Evolutionary conservation across 2,797 vertebrate species (phyloP), one percentile per base, ranked within the genome.

Genomic region (Falco biarmicus): DNA sequence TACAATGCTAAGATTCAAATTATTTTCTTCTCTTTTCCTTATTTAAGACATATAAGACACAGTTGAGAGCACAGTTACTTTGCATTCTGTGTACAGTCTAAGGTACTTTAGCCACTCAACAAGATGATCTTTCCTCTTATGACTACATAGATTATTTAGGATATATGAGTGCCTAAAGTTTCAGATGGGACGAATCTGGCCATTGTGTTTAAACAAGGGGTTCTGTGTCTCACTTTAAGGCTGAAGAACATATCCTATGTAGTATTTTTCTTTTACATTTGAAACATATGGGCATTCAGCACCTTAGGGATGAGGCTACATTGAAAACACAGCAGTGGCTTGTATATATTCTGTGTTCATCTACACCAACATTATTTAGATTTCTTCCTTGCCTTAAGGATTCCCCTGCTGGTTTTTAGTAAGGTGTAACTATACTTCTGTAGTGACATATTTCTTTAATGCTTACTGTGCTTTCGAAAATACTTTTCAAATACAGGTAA

Each of bases 321-420:
- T 90, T 31, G 39, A 50, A 86, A 95, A 77, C n/a, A 39, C 26
- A 66, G 18, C 26, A 50, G 31, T 32, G 5, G 7, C 18, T 82
- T 25, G 50, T n/a, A 45, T 28, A 18, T 22, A 57, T 22, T 53
- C 60, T 39, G 6, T 28, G 28, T 39, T 74, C 24, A 78, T 24
- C 32, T 47, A 73, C 4, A 26, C 1, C 28, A 47, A 11, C 0
- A 0, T 31, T 53, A 13, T 50, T 81, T 47, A 41, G 20, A 83
- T 13, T 5, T 74, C 32, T 84, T 78, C 15, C 25, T 41, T 8
- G 4, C 28, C 26, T 83, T 61, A 50, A 84, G 20, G 29, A 64
- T 57, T 71, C 20, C 10, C 9, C 6, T 13, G 3, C 50, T 26
- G 56, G 14, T 51, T 13, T 84, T 86, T 59, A 65, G n/a, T 37